Percentiles rank a stretch among this genome's conserved stretches.
Conservation (phyloP, 2,113 vertebrate species). For the Notothenia rossii region DNA sequence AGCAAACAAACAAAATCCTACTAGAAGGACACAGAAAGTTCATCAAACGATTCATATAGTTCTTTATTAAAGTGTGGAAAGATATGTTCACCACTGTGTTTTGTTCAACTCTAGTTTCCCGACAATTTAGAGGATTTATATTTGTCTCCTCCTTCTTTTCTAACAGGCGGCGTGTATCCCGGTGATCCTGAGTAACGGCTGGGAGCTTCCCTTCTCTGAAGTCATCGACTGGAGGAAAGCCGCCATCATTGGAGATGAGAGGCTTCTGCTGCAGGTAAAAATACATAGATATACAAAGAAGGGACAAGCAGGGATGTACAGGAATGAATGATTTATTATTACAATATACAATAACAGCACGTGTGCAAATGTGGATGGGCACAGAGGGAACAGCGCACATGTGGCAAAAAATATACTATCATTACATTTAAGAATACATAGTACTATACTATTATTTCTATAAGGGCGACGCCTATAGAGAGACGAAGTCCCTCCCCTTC, state of each 20-base stretch:
- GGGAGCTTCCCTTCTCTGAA: constrained; percentile 87
- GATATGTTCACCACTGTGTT: no score
- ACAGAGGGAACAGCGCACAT: no score
- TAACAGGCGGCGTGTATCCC: constrained; percentile 85
- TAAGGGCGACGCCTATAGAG: not conserved
- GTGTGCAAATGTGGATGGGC: no score
- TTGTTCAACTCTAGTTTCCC: no score
- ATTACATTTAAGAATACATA: no score
- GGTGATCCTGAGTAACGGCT: constrained; percentile 86
- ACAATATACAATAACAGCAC: no score
- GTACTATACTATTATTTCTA: not conserved
- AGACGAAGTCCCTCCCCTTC: no score
- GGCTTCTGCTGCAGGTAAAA: constrained; percentile 84
- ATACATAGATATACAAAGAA: not conserved
- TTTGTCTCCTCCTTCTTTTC: not conserved
- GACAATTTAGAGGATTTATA: no score
- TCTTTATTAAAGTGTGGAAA: not conserved
- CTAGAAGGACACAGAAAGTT: not conserved
- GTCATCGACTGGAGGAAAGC: constrained; percentile 88
- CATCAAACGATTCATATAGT: not conserved
- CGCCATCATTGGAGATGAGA: constrained; percentile 84
- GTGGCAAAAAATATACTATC: not conserved
- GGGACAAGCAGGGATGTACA: not conserved
- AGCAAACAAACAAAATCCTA: not conserved
- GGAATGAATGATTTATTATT: no score